Evolutionary conservation across 2,797 vertebrate species (phyloP).

Genomic region (Siniperca obscura): DNA sequence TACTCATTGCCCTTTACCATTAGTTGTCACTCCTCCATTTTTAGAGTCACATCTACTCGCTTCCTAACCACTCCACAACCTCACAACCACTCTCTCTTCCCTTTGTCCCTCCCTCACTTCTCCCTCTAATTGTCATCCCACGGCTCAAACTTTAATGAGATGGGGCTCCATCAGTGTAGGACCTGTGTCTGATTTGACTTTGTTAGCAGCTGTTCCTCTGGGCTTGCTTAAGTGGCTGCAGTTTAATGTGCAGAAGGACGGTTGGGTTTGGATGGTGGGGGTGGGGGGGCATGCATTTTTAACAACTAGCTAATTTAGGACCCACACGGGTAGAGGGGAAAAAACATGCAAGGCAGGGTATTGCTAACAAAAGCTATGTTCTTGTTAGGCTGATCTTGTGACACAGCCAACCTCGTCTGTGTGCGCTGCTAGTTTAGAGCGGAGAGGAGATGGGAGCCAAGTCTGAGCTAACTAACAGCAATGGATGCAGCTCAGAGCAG

Average conservation of each 20-base stretch:
- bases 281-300: conserved; percentile 76
- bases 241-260: conserved; percentile 80
- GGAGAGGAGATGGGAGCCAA: background rate
- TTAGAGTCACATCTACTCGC: conserved; percentile 57
- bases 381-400: conserved; percentile 49
- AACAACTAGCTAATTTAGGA: conserved; percentile 79
- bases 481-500: background rate
- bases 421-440: background rate
- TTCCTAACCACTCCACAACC: conserved; percentile 41
- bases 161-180: conserved; percentile 65
- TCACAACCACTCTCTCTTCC: conserved; percentile 48
- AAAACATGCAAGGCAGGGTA: conserved; percentile 49
- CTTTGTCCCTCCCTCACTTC: conserved; percentile 50
- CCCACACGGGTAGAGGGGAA: conserved; percentile 46
- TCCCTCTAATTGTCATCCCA: conserved; percentile 70
- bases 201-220: conserved; percentile 77
- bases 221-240: conserved; percentile 84
- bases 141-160: conserved; percentile 84
- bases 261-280: conserved; percentile 50
- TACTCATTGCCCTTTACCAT: conserved; percentile 38
- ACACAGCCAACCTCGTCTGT: conserved; percentile 15
- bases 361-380: conserved; percentile 60
- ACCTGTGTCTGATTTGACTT: conserved; percentile 73
- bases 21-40: conserved; percentile 64
- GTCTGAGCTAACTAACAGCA: background rate